Conservation (phyloP, 2,113 vertebrate genomes). For the Diphyllodes magnificus region DNA sequence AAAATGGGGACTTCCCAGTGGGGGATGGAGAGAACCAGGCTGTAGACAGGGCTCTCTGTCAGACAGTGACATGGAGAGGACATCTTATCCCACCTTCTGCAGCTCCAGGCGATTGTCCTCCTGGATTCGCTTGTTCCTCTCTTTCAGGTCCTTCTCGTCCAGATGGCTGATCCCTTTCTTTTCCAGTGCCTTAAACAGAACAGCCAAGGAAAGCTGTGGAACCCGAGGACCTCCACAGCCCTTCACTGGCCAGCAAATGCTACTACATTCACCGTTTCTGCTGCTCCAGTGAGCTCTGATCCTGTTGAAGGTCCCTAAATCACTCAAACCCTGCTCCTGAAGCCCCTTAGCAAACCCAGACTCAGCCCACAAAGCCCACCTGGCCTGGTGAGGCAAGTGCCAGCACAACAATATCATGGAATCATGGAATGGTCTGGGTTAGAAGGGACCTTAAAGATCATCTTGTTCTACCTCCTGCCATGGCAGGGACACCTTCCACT, state of each 20-base stretch:
- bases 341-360: background rate
- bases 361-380: background rate
- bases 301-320: background rate
- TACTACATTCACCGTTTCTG: background rate
- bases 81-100: slow-evolving; percentile 82
- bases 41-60: background rate
- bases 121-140: slow-evolving; percentile 93
- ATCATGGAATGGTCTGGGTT: background rate
- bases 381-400: fast-evolving
- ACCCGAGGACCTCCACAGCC: background rate
- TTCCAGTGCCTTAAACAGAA: slow-evolving; percentile 81
- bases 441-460: background rate
- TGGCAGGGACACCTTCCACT: background rate
- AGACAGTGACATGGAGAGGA: background rate
- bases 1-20: background rate
- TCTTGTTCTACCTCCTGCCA: background rate
- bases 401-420: background rate
- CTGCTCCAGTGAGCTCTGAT: background rate
- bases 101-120: slow-evolving; percentile 95
- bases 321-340: background rate
- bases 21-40: background rate
- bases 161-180: slow-evolving; percentile 94
- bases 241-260: background rate
- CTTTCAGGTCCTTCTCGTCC: slow-evolving; percentile 93
- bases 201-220: background rate